Base-by-base conservation (phyloP, 2,113 vertebrate species). In the Asarcornis scutulata region DNA sequence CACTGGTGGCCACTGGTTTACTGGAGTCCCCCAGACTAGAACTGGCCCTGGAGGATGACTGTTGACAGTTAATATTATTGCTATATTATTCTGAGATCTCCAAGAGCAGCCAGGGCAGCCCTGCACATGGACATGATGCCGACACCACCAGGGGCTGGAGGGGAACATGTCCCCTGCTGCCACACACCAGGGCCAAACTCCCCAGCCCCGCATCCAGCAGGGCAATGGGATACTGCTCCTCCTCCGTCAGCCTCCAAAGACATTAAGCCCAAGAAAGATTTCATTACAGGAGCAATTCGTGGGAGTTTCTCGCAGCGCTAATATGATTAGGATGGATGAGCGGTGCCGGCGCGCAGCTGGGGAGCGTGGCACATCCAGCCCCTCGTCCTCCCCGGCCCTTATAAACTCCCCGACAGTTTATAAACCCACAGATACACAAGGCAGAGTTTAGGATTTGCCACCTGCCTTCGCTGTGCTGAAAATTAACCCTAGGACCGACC, bases 111-210 rank as follows among this genome's bases (percentile, higher is more conserved):
- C 72, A 27, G 83, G 44, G 42, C 83, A 73, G 60, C 55, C 56
- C 56, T 21, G 9, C 40, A 16, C 48, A 5, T 0, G 6, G 62
- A 17, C 11, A 69, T 31, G 46, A 68, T 11, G 17, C 0, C 2
- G 58, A 44, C 27, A 7, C 1, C 1, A 58, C 32, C 34, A 14
- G n/a, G 53, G 32, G 11, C 1, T 1, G 2, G 42, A 68, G 62
- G 22, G 26, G 87, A 59, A 8, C 21, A 21, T 0, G 0, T 55
- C 48, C 68, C 38, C 2, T 25, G 3, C 4, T 1, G 9, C 74
- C 46, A 2, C 0, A 40, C 31, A 7, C 60, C 1, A 2, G 1
- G 32, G 44, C 66, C 60, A 26, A 32, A 23, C n/a, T 46, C 34
- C 44, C 6, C 3, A 7, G 27, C n/a, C 67, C 42, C 14, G 55